Evolutionary conservation across 2,113 vertebrate species (phyloP).

Genomic region (Apeltes quadracus): DNA sequence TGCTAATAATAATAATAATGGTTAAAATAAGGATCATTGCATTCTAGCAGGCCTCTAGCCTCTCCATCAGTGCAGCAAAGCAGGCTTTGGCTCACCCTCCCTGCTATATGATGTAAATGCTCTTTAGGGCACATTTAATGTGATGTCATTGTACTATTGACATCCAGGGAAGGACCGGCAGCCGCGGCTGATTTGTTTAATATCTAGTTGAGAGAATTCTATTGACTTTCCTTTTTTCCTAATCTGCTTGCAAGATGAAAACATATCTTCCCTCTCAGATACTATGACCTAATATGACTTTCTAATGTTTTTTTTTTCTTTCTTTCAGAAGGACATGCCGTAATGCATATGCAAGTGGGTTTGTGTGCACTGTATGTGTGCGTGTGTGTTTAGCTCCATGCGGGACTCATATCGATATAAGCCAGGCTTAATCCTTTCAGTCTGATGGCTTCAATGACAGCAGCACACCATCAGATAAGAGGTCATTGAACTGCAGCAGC

Average conservation of each 20-base stretch:
- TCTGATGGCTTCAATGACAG: slow-evolving; percentile 82
- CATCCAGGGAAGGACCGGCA: slow-evolving; percentile 56
- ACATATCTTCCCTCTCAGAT: slow-evolving; percentile 72
- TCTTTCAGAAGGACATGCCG: slow-evolving; percentile 65
- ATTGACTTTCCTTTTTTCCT: slow-evolving; percentile 75
- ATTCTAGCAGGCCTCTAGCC: slow-evolving; percentile 31
- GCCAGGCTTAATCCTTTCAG: slow-evolving; percentile 81
- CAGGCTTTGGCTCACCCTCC: slow-evolving; percentile 31
- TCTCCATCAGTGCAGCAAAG: slow-evolving; percentile 42
- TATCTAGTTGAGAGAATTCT: slow-evolving; percentile 71
- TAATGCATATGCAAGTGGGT: slow-evolving; percentile 22
- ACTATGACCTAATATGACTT: slow-evolving; percentile 73
- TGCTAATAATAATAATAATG: slow-evolving; percentile 2
- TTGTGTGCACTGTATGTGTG: slow-evolving; percentile 22
- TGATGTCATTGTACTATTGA: slow-evolving; percentile 74
- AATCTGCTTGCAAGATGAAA: slow-evolving; percentile 75
- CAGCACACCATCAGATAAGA: slow-evolving; percentile 80
- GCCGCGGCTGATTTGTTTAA: slow-evolving; percentile 78
- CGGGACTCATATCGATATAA: slow-evolving; percentile 80
- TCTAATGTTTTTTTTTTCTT: slow-evolving; percentile 70
- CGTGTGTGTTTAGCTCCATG: slow-evolving; percentile 63
- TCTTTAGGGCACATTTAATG: slow-evolving; percentile 61
- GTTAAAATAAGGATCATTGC: slow-evolving; percentile 48
- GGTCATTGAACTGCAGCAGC: slow-evolving; percentile 82
- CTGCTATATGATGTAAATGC: slow-evolving; percentile 61